phyloP scores from a whole-genome alignment of 1,140 invertebrate species.

The Tetramorium alpestre region DNA sequence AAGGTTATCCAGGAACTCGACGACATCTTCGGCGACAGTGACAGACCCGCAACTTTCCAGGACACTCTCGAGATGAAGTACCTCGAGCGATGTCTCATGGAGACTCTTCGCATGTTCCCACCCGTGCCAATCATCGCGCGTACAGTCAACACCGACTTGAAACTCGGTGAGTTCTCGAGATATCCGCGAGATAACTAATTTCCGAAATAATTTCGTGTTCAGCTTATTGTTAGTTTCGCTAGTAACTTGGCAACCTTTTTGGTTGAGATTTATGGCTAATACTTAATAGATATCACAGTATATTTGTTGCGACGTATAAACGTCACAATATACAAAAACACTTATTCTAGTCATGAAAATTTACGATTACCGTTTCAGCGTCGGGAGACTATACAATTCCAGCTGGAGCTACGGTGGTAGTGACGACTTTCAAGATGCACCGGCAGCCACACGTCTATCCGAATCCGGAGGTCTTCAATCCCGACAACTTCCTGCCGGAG shows the following conservation, averaged over 20 bases:
- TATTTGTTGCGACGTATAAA: not conserved
- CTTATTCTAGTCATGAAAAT: not conserved
- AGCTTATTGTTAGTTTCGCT: no score
- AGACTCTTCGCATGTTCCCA: constrained; percentile 93
- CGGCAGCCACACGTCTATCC: constrained; percentile 90
- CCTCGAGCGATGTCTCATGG: constrained; percentile 93
- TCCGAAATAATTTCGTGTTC: no score
- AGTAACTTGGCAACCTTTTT: no score
- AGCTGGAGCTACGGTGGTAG: constrained; percentile 88
- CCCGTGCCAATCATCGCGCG: constrained; percentile 93
- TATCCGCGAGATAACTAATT: not conserved
- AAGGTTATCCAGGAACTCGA: constrained; percentile 94
- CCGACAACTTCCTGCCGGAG: constrained; percentile 94
- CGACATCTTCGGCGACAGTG: constrained; percentile 92
- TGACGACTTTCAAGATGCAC: constrained; percentile 90
- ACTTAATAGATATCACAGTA: no score
- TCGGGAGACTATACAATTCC: constrained; percentile 88
- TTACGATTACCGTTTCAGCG: constrained; percentile 72
- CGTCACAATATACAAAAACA: not conserved
- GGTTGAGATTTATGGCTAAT: no score
- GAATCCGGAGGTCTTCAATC: constrained; percentile 93
- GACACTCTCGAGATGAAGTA: constrained; percentile 94
- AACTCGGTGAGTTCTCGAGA: constrained; percentile 85
- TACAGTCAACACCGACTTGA: constrained; percentile 89
- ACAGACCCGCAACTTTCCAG: constrained; percentile 90